phyloP scores from a whole-genome alignment of 2,888 invertebrate species.

The Coelopa pilipes region DNA sequence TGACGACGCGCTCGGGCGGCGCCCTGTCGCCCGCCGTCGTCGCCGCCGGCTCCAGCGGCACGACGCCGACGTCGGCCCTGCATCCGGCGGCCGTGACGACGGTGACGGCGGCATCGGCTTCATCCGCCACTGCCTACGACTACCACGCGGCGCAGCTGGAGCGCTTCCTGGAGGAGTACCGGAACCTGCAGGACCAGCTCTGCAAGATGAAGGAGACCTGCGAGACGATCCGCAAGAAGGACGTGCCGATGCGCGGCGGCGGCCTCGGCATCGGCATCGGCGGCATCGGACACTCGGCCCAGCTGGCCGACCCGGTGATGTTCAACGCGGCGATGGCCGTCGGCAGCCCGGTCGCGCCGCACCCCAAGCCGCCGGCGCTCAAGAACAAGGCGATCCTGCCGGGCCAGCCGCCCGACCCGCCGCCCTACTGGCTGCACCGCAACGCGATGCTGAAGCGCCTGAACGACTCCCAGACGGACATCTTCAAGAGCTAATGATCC shows the following conservation, averaged over 20 bases:
- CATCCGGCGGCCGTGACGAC: slow-evolving; percentile 33
- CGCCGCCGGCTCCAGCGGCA: slow-evolving; percentile 50
- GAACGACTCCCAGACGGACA: slow-evolving; percentile 67
- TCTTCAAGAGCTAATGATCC: slow-evolving; percentile 69
- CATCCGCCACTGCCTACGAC: slow-evolving; percentile 75
- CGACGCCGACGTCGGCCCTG: slow-evolving; percentile 38
- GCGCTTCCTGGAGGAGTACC: slow-evolving; percentile 82
- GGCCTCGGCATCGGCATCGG: too few relatives aligned
- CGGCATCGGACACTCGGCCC: slow-evolving; percentile 56
- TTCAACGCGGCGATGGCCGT: slow-evolving; percentile 61
- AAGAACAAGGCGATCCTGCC: slow-evolving; percentile 70
- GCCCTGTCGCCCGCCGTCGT: slow-evolving; percentile 41
- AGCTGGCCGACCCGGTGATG: slow-evolving; percentile 67
- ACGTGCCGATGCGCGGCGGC: slow-evolving; percentile 59
- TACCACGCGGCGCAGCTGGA: slow-evolving; percentile 84
- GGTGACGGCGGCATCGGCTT: slow-evolving; percentile 50
- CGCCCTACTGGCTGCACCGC: slow-evolving; percentile 67
- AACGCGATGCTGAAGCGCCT: slow-evolving; percentile 67
- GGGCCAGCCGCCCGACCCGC: slow-evolving; percentile 66
- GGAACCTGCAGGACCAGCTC: slow-evolving; percentile 79
- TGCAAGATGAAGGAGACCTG: slow-evolving; percentile 84
- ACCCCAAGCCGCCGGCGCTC: slow-evolving; percentile 69
- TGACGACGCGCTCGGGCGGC: slow-evolving; percentile 56
- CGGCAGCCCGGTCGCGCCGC: slow-evolving; percentile 51
- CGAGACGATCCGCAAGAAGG: slow-evolving; percentile 73